Conservation (phyloP, 2,797 vertebrate species). For the Meda fulgida region DNA sequence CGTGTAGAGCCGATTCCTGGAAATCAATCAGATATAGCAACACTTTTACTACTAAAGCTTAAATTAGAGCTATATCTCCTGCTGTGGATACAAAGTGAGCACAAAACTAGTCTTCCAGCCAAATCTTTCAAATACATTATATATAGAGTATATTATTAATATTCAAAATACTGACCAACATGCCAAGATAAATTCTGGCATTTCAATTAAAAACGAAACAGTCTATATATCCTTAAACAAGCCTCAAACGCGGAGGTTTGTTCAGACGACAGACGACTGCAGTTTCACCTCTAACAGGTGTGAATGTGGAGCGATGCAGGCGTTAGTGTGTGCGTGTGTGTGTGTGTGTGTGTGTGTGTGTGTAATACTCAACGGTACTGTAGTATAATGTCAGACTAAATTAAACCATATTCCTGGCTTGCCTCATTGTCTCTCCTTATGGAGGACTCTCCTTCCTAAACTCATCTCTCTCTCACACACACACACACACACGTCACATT, state of each 20-base stretch:
- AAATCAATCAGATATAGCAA: background rate
- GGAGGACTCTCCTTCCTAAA: constrained; percentile 58
- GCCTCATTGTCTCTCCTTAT: constrained; percentile 53
- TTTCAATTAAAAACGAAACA: background rate
- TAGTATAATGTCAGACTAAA: constrained; percentile 72
- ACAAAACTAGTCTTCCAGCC: background rate
- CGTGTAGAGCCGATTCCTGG: too few relatives aligned
- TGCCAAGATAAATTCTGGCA: too few relatives aligned
- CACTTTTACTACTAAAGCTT: background rate
- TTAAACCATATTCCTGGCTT: constrained; percentile 68
- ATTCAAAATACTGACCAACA: background rate
- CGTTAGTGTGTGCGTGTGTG: constrained; percentile 1
- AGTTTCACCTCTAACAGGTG: constrained; percentile 12
- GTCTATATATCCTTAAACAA: background rate
- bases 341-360: constrained; percentile 13
- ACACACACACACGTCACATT: constrained; percentile 23
- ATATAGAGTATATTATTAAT: background rate
- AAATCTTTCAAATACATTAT: background rate
- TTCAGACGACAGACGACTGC: background rate
- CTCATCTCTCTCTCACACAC: constrained; percentile 39
- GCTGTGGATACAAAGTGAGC: background rate
- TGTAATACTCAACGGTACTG: background rate
- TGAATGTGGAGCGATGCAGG: constrained; percentile 46
- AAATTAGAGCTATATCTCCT: background rate
- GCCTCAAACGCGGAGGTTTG: background rate